Evolutionary conservation across 2,797 vertebrate species (phyloP), one percentile per base, ranked within the genome.

Genomic region (Onychomys torridus): DNA sequence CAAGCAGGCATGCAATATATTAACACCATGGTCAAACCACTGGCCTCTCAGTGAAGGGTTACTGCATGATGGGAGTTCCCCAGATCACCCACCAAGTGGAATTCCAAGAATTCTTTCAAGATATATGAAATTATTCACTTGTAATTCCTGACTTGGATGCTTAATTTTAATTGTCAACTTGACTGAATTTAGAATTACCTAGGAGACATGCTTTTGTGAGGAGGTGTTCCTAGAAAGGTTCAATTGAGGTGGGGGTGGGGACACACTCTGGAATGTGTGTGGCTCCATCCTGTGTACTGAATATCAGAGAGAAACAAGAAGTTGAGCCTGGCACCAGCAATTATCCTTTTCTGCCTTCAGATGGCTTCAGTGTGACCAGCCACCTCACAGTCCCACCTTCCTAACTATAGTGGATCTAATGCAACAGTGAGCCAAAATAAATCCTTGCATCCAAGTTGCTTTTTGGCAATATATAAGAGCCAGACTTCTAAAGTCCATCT

Each of bases 81-180:
- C 77, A 55, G 37, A 37, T 67, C 61, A 23, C 17, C 49, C 37
- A 27, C 23, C 40, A 52, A 43, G 37, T 91, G 1, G 63, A 87
- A 86, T 89, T 91, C 93, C 21, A 97, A 90, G 40, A 93, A 94
- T 86, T 87, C 23, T 29, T 59, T 96, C 89, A 83, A 63, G 55
- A 23, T 65, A 79, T 29, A 63, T 21, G 0, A 1, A 73, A n/a
- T 61, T 89, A 34, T 55, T 46, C 77, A 59, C 52, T 25, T 90
- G 23, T 46, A 63, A 65, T 23, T 59, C 17, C 57, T 17, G 16
- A 9, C 19, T 73, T n/a, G 25, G 34, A 52, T 23, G 1, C 1
- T 75, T 89, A 75, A 40, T 43, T 75, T 73, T 59, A 59, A 34
- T 61, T 34, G 19, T 89, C 25, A 88, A 21, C 3, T 71, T 87